These are phyloP conservation scores for Nasonia giraulti DNA, from an alignment of 1,140 invertebrate species.

Conservation along the genomic window DNA sequence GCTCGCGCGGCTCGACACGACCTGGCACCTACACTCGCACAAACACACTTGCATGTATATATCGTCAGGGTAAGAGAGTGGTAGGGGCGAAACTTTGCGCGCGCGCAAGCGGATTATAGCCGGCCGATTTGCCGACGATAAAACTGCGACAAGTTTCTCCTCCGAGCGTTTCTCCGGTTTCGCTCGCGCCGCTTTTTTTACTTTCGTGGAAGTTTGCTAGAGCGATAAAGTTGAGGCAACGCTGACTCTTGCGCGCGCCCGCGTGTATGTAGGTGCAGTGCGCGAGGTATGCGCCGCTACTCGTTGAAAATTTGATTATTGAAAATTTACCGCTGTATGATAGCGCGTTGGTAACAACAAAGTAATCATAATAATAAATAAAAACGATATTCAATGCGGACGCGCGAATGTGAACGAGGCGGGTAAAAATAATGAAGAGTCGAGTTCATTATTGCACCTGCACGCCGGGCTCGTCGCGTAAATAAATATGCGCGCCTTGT, in stretches of 20 bases:
- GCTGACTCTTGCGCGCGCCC: too few species aligned
- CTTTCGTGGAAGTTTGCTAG: slow-evolving; percentile 4
- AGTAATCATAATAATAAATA: too few species aligned
- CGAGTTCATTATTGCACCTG: too few species aligned
- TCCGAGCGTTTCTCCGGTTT: neutral
- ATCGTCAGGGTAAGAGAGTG: neutral
- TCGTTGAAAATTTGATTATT: neutral
- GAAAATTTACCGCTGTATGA: neutral
- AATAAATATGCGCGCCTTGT: too few species aligned
- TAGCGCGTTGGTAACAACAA: too few species aligned
- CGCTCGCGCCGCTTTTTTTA: neutral
- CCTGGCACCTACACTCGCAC: slow-evolving; percentile 22
- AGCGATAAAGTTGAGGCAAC: neutral
- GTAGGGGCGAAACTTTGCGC: slow-evolving; percentile 46
- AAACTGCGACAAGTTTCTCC: slow-evolving; percentile 21
- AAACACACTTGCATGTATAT: neutral
- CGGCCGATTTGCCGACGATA: slow-evolving; percentile 43
- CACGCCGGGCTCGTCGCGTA: too few species aligned
- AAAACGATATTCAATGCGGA: too few species aligned
- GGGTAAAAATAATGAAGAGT: too few species aligned
- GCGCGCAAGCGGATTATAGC: slow-evolving; percentile 15
- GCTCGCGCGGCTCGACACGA: slow-evolving; percentile 13
- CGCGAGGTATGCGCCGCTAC: neutral
- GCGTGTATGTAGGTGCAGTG: neutral
- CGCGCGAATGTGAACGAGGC: too few species aligned